Evolutionary conservation across 1,140 invertebrate species (phyloP).

Genomic region (Oncopodura yosiiana): DNA sequence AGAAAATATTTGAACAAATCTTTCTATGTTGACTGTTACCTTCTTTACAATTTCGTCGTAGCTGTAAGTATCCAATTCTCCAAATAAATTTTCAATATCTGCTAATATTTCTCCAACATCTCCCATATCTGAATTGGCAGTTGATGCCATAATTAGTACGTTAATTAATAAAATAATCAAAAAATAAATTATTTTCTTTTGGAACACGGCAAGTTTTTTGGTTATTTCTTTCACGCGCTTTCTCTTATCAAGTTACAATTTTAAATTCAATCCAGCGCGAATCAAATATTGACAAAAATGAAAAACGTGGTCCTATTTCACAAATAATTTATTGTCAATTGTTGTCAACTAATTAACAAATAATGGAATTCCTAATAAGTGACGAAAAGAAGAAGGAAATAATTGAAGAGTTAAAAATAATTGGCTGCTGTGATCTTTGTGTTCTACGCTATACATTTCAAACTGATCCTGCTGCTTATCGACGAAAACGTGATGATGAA

Average conservation of each 20-base stretch:
- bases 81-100: constrained; percentile 18
- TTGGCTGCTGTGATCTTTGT: constrained; percentile 33
- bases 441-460: constrained; percentile 27
- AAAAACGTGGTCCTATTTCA: constrained; percentile 6
- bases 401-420: not conserved
- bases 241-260: no score
- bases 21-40: no score
- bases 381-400: constrained; percentile 6
- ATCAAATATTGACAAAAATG: no score
- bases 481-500: constrained; percentile 7
- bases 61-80: constrained; percentile 9
- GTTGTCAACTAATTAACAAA: not conserved
- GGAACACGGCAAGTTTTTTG: not conserved
- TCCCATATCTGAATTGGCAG: not conserved
- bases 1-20: not conserved
- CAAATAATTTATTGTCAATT: not conserved
- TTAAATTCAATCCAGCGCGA: no score
- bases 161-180: not conserved
- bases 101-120: constrained; percentile 18
- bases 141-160: not conserved
- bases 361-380: not conserved
- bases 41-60: constrained; percentile 19
- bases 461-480: constrained; percentile 19
- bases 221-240: no score
- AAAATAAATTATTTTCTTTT: not conserved